Evolutionary conservation across 1,140 invertebrate genomes (phyloP).

Genomic region (Achroia grisella): DNA sequence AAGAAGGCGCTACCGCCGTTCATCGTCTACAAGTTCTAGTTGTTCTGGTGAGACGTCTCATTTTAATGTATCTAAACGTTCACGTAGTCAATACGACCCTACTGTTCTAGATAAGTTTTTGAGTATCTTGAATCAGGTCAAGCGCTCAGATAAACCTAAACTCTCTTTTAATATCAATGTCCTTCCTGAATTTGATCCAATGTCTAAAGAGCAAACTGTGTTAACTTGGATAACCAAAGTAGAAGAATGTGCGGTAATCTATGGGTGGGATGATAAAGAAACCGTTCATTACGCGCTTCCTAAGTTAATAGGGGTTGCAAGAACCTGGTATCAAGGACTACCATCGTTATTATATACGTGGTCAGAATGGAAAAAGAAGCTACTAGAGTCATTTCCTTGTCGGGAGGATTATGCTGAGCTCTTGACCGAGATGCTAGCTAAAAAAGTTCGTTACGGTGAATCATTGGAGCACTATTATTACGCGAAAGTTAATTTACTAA

Average conservation of each 20-base stretch:
- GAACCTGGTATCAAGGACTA: neutral
- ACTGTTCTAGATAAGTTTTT: neutral
- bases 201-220: neutral
- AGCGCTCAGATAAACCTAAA: neutral
- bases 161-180: neutral
- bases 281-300: neutral
- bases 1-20: too few relatives aligned
- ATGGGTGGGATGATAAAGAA: neutral
- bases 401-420: neutral
- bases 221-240: neutral
- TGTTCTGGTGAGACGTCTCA: too few relatives aligned
- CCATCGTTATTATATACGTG: neutral
- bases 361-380: neutral
- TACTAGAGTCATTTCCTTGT: neutral
- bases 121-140: neutral
- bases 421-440: neutral
- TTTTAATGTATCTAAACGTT: too few relatives aligned
- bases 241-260: neutral
- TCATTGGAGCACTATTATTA: conserved; percentile 1
- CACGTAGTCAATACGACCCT: too few relatives aligned
- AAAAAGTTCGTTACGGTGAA: neutral
- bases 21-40: too few relatives aligned
- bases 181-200: neutral
- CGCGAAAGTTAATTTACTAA: neutral
- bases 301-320: neutral